These are phyloP conservation scores for Merops nubicus DNA, from an alignment of 2,113 vertebrate genomes.

Conservation along the genomic window DNA sequence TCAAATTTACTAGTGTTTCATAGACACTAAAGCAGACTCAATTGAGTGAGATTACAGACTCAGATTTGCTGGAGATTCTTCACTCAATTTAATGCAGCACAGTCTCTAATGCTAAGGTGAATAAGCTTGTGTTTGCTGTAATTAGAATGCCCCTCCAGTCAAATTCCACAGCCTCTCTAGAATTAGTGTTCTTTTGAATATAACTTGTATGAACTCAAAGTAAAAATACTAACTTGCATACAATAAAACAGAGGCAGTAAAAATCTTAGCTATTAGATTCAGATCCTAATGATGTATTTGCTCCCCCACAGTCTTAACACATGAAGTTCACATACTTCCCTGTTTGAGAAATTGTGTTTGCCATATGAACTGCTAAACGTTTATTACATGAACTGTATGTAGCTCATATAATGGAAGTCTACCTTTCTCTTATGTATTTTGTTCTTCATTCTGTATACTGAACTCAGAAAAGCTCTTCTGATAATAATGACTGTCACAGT, in stretches of 20 bases:
- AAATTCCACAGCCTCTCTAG: background rate
- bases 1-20: background rate
- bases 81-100: background rate
- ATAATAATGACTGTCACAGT: background rate
- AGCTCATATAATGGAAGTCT: no score
- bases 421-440: no score
- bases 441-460: background rate
- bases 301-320: background rate
- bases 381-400: background rate
- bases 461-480: background rate
- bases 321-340: background rate
- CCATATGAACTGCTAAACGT: background rate
- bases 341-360: background rate
- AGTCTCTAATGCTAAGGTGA: background rate
- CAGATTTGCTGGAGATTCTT: background rate
- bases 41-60: background rate
- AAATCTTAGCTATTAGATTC: background rate
- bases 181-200: background rate
- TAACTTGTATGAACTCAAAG: background rate
- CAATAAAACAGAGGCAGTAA: background rate
- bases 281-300: background rate
- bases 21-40: background rate
- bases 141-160: background rate
- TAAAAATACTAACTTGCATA: background rate
- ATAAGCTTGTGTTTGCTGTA: background rate